Evolutionary conservation across 1,140 invertebrate genomes (phyloP), one percentile per base, ranked within the genome.

Genomic region (Drosophila albomicans): DNA sequence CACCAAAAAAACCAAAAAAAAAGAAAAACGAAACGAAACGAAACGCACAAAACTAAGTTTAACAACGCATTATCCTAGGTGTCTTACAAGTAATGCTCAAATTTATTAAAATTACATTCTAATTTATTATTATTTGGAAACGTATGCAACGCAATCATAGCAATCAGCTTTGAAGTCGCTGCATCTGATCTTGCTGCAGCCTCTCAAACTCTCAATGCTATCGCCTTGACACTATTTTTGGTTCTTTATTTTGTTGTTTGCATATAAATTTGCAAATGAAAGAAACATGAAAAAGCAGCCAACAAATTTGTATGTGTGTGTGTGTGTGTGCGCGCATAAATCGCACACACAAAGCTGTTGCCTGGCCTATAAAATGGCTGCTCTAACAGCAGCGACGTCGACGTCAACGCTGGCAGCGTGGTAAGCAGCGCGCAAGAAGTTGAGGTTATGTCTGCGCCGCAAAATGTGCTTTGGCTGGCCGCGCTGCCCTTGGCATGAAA

Each of bases 341-440:
- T 87, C 65, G 30, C 52, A 69, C 82, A 87, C 68, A 68, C 67
- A 88, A 88, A 88, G 84, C 84, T 87, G 84, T 82, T 87, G 84
- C 79, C 84, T 87, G 84, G 84, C 84, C 84, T 80, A 81, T 87
- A 88, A 88, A 88, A 88, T 87, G 84, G 84, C 84, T 79, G 77
- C 84, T 80, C 66, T 78, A 86, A 82, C 80, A 81, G 74, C 76
- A 61, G 80, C 80, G 67, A 57, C 62, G 71, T 25, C 48, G 15
- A 35, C 62, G 71, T 25, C 48, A n/a, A 35, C 65, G 82, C 46
- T 69, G 82, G 82, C 84, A 88, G 84, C 84, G 84, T 88, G 84
- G 84, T 88, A 88, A 89, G 84, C 84, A 88, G 84, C 84, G 84
- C 85, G 77, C 85, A 88, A 88, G 84, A 88, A 88, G 84, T 88